Base-by-base conservation (phyloP, 2,113 vertebrate genomes). In the Neofelis nebulosa region DNA sequence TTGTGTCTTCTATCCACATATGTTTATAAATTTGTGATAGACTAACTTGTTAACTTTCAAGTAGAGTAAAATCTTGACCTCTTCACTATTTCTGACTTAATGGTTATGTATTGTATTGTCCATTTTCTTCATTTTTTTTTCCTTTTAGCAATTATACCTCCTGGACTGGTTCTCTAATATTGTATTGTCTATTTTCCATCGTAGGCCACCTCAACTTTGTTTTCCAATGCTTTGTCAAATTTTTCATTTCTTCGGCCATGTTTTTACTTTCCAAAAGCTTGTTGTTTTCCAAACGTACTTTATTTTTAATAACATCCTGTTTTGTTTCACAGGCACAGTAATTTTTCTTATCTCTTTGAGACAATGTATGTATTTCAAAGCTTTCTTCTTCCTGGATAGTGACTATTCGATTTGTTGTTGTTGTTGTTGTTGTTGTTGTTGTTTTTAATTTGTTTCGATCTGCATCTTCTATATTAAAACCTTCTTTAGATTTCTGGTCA, bases 391-490 rank as follows among this genome's bases (percentile, higher is more conserved):
- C 18, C 45, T 65, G 23, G 7, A 82, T 10, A 87, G 31, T 50
- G 23, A 36, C 41, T 82, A 4, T 65, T 93, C 71, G 29, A 38
- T 65, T 93, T 38, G 1, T n/a, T n/a, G n/a, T n/a, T n/a, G n/a
- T n/a, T n/a, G n/a, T n/a, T 25, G 2, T 90, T 85, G 50, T 50
- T 48, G 48, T 57, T 55, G 18, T 14, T 91, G 36, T 48, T 45
- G 4, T 13, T 93, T 97, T 45, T 45, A 45, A n/a, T 84, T 91
- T 91, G 29, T 65, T 89, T 94, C 41, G 6, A 96, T 23, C 48
- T 89, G 18, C 69, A 27, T 83, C 29, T 73, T 95, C 91, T 84
- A 31, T 45, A 50, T 41, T 63, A 81, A 97, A 96, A 87, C 19
- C 12, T 23, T 81, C 16, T 48, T 84, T 69, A 68, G 31, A 63